phyloP scores from a whole-genome alignment of 2,888 invertebrate genomes.

The Selenia dentaria region DNA sequence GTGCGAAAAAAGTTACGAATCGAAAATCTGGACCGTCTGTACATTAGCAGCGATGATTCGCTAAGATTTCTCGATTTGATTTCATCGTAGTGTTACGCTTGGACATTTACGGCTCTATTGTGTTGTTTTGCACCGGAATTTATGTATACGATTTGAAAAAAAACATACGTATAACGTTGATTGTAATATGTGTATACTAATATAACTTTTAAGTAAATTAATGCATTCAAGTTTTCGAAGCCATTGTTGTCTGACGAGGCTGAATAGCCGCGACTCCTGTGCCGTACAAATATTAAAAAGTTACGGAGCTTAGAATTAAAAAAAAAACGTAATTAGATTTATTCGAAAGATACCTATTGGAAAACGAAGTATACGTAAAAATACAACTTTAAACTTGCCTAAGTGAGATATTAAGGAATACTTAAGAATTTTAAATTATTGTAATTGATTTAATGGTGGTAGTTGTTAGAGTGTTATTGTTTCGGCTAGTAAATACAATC shows the following conservation, averaged over 20 bases:
- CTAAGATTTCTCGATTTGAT: slow-evolving; percentile 44
- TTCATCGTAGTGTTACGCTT: slow-evolving; percentile 39
- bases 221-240: slow-evolving; percentile 52
- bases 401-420: slow-evolving; percentile 82
- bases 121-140: slow-evolving; percentile 78
- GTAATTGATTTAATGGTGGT: slow-evolving; percentile 78
- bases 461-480: slow-evolving; percentile 77
- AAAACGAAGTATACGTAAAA: slow-evolving; percentile 84
- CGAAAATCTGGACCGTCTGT: slow-evolving; percentile 28
- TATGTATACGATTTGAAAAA: slow-evolving; percentile 81
- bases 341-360: slow-evolving; percentile 71
- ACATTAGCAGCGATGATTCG: slow-evolving; percentile 26
- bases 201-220: slow-evolving; percentile 70
- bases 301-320: slow-evolving; percentile 73
- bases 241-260: slow-evolving; percentile 28
- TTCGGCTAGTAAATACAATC: slow-evolving; percentile 73
- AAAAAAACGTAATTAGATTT: slow-evolving; percentile 65
- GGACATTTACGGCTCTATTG: slow-evolving; percentile 67
- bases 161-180: slow-evolving; percentile 82
- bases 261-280: slow-evolving; percentile 40
- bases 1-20: slow-evolving; percentile 57
- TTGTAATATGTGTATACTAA: slow-evolving; percentile 84
- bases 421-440: slow-evolving; percentile 82
- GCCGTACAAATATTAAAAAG: slow-evolving; percentile 54
- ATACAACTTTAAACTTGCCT: slow-evolving; percentile 83